Base-by-base conservation (phyloP, 2,888 invertebrate species). In the Noctua pronuba region DNA sequence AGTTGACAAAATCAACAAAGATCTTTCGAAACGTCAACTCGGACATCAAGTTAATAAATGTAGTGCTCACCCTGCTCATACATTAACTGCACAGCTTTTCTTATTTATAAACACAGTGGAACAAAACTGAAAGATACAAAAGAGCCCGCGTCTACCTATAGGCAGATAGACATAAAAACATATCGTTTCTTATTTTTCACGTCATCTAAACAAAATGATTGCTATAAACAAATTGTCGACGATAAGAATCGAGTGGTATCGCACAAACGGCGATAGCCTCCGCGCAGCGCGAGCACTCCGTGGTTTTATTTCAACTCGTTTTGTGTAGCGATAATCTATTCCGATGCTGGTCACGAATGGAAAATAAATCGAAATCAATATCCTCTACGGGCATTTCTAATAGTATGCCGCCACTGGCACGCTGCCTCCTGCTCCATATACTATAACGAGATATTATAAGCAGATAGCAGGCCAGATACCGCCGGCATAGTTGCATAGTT, bases 361-460 rank as follows among this genome's bases (percentile, higher is more conserved):
- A 93, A 94, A 95, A 95, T 95, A 95, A 95, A 95, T 95, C 94
- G 94, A 92, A 94, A 95, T 95, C 95, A 95, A 95, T 95, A 95
- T 94, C 90, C 91, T 91, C 91, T 89, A 87, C 89, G 88, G 91
- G 90, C 90, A 93, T 93, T 94, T 94, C 94, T 95, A 95, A 95
- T 94, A 93, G 92, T 90, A 88, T 88, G 91, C 92, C 91, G 92
- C 92, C 91, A 89, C 89, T 84, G 91, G 87, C 80, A 85, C 86
- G 84, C 87, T 80, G 80, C 80, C 82, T 80, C 66, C 68, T 72
- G 83, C 75, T 82, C 85, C 71, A 83, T 65, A 83, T 81, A 76
- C 73, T 79, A 82, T 82, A 82, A 67, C 41, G 62, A 73, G 62
- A 73, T 84, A 72, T 72, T 60, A 79, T 83, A 69, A 75, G 35